Evolutionary conservation across 2,888 invertebrate species (phyloP).

Genomic region (Parnassius mnemosyne): DNA sequence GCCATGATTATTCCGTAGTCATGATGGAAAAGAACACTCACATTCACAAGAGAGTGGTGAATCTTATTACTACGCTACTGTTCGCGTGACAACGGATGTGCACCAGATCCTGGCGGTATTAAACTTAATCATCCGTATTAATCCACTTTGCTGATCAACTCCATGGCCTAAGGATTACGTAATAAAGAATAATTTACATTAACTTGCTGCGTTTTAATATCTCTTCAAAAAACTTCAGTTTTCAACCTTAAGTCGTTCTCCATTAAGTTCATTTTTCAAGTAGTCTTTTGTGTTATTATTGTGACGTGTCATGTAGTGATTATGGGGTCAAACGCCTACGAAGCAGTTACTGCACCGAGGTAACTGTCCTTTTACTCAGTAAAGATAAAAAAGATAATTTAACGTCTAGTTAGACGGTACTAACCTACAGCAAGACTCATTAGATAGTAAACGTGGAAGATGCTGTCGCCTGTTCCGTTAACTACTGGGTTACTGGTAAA

Average conservation of each 20-base stretch:
- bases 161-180: neutral
- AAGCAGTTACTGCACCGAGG: neutral
- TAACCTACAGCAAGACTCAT: neutral
- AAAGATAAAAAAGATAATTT: neutral
- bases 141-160: neutral
- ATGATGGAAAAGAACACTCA: too few species aligned
- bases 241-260: neutral
- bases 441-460: neutral
- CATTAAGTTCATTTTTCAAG: neutral
- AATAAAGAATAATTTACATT: neutral
- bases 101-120: neutral
- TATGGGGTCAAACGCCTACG: conserved; percentile 1
- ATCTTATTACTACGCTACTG: neutral
- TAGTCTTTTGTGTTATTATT: too few species aligned
- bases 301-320: neutral
- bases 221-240: neutral
- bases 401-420: neutral
- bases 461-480: neutral
- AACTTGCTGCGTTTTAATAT: neutral
- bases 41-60: neutral
- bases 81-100: neutral
- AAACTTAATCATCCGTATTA: neutral
- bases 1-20: too few species aligned
- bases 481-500: neutral
- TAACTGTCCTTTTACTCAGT: neutral